These are phyloP conservation scores for Drosophila koepferae DNA, from an alignment of 2,888 invertebrate species.

Conservation along the genomic window DNA sequence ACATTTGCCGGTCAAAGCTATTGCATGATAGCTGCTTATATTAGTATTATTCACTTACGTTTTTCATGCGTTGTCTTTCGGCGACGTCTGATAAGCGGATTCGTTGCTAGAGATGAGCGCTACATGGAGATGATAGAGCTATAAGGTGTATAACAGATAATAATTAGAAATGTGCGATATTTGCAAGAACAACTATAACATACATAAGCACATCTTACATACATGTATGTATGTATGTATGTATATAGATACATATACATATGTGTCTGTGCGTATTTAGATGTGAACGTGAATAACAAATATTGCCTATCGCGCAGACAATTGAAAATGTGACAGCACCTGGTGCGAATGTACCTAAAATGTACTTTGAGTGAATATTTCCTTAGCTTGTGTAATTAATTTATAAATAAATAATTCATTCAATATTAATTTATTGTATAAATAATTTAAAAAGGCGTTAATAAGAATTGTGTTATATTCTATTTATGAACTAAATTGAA, in stretches of 20 bases:
- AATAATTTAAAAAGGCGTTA: no score
- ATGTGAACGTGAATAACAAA: neutral
- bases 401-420: neutral
- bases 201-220: neutral
- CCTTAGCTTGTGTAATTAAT: neutral
- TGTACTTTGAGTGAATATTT: neutral
- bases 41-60: constrained; percentile 39
- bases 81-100: constrained; percentile 2
- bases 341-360: constrained; percentile 1
- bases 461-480: neutral
- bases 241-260: neutral
- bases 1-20: constrained; percentile 38
- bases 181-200: neutral
- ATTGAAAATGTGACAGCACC: neutral
- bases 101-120: neutral
- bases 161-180: neutral
- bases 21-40: constrained; percentile 30
- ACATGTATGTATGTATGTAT: neutral
- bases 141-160: neutral
- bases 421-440: no score
- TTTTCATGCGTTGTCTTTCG: constrained; percentile 18
- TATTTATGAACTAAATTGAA: neutral
- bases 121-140: neutral
- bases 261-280: no score
- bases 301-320: constrained; percentile 5